Conservation (phyloP, 2,888 invertebrate genomes). For the Synanthedon myopaeformis region DNA sequence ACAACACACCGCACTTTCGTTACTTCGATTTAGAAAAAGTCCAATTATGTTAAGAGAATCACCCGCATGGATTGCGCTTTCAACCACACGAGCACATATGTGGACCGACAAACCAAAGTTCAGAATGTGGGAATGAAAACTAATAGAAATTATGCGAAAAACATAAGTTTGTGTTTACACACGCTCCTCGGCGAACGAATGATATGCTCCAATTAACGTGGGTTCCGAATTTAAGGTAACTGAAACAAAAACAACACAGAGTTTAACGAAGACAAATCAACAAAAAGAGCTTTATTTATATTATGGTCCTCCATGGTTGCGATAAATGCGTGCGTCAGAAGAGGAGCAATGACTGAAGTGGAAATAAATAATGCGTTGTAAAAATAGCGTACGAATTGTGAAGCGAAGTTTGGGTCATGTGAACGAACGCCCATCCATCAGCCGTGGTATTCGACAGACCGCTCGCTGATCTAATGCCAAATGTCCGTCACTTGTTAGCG, state of each 20-base stretch:
- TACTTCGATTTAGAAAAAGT: constrained; percentile 63
- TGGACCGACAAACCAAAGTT: constrained; percentile 49
- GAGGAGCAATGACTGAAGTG: constrained; percentile 44
- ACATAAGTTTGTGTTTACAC: constrained; percentile 44
- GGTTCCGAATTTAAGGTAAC: constrained; percentile 56
- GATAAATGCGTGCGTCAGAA: constrained; percentile 37
- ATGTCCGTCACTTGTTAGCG: constrained; percentile 41
- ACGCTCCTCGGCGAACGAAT: constrained; percentile 37
- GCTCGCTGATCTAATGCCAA: constrained; percentile 47
- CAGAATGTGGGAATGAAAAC: constrained; percentile 57
- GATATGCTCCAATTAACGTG: constrained; percentile 50
- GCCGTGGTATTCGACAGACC: constrained; percentile 31
- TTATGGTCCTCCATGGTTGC: constrained; percentile 11
- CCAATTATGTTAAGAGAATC: constrained; percentile 62
- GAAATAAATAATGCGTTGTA: constrained; percentile 44
- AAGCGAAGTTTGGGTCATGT: constrained; percentile 54
- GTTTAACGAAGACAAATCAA: background rate
- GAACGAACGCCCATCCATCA: constrained; percentile 37
- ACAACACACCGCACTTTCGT: constrained; percentile 68
- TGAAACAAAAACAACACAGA: constrained; percentile 46
- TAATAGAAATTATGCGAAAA: constrained; percentile 49
- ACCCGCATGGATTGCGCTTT: constrained; percentile 65
- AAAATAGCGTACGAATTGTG: constrained; percentile 46
- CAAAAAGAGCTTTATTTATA: background rate
- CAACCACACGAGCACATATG: constrained; percentile 63